These are phyloP conservation scores for Brachyptera putata DNA, from an alignment of 2,888 invertebrate genomes.

Conservation along the genomic window DNA sequence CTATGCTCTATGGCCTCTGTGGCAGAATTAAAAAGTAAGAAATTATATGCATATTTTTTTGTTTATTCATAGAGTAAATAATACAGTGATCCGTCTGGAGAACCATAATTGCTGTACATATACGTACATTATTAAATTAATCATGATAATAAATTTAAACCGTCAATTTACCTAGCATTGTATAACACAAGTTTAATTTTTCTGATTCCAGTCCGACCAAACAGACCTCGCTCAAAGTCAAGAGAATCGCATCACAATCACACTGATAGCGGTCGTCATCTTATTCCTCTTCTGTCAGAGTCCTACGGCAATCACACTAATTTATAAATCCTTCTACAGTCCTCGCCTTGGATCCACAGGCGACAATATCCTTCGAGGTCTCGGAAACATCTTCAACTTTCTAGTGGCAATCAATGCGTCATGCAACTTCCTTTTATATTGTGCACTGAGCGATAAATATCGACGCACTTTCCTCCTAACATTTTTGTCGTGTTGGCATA, in stretches of 20 bases:
- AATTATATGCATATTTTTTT: too few relatives aligned
- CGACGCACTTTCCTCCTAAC: conserved; percentile 52
- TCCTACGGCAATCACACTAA: conserved; percentile 58
- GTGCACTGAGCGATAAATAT: conserved; percentile 70
- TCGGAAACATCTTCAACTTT: conserved; percentile 71
- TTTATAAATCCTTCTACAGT: conserved; percentile 49
- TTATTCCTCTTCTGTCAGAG: conserved; percentile 70
- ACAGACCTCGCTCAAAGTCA: conserved; percentile 47
- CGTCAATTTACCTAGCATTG: too few relatives aligned
- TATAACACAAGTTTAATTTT: too few relatives aligned
- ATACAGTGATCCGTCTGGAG: too few relatives aligned
- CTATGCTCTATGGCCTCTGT: too few relatives aligned
- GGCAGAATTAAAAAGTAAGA: too few relatives aligned
- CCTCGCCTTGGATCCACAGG: conserved; percentile 39
- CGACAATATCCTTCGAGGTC: conserved; percentile 46
- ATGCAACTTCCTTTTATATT: conserved; percentile 73
- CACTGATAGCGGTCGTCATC: conserved; percentile 70
- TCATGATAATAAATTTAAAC: too few relatives aligned
- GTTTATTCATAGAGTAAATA: too few relatives aligned
- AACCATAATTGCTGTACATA: too few relatives aligned
- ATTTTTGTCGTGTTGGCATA: conserved; percentile 38
- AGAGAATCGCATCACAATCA: conserved; percentile 70
- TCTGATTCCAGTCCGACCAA: conserved; percentile 29
- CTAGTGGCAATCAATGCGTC: conserved; percentile 68
- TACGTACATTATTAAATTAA: too few relatives aligned